Evolutionary conservation across 2,797 vertebrate species (phyloP).

Genomic region (Enoplosus armatus): DNA sequence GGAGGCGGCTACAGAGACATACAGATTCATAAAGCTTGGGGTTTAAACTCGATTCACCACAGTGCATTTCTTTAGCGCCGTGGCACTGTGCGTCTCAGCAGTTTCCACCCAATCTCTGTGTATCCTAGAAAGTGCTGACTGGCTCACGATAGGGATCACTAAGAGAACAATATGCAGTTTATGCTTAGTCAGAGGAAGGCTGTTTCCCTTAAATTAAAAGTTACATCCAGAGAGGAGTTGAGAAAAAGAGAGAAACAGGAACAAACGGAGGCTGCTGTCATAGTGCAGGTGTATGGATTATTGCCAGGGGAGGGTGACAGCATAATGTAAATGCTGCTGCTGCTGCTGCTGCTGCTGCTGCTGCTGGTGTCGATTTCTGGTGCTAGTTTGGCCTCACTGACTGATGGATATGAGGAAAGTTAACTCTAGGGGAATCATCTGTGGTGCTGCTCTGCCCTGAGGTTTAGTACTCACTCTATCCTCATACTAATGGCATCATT

Average conservation of each 20-base stretch:
- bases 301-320: constrained; percentile 42
- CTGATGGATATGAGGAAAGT: constrained; percentile 59
- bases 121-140: constrained; percentile 74
- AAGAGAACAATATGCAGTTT: constrained; percentile 67
- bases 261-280: constrained; percentile 45
- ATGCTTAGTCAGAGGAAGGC: constrained; percentile 75
- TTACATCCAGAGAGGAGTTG: constrained; percentile 40
- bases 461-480: constrained; percentile 56
- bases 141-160: constrained; percentile 65
- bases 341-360: constrained; percentile 9
- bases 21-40: constrained; percentile 39
- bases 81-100: constrained; percentile 64
- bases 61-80: constrained; percentile 18
- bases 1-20: constrained; percentile 23
- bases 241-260: constrained; percentile 15
- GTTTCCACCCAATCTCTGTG: constrained; percentile 62
- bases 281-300: constrained; percentile 63
- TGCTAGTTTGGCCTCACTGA: constrained; percentile 51
- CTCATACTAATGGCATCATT: constrained; percentile 71
- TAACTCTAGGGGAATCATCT: constrained; percentile 65
- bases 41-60: constrained; percentile 57
- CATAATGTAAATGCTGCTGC: constrained; percentile 48
- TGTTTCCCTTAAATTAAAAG: constrained; percentile 69
- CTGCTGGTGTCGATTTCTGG: constrained; percentile 41
- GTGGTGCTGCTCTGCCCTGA: constrained; percentile 60